Evolutionary conservation across 2,888 invertebrate genomes (phyloP), one percentile per base, ranked within the genome.

Genomic region (Aelia acuminata): DNA sequence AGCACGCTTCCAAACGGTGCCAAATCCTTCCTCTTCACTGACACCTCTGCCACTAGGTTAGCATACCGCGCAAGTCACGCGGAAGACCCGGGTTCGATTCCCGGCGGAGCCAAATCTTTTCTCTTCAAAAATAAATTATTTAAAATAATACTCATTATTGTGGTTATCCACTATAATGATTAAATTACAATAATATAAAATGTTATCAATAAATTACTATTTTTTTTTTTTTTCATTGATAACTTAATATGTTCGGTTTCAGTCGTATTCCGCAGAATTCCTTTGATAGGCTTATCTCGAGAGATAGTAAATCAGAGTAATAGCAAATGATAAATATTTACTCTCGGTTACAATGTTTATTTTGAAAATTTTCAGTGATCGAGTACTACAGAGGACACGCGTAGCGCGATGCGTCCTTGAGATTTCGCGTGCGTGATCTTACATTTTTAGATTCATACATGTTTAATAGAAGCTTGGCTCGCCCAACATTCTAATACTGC

Each of bases 361-460:
- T 70, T 70, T 70, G 63, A 70, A 70, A 18, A 35, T 70, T 31
- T 70, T 70, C 63, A 70, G 22, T 35, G 63, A 70, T 70, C 26
- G 31, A 70, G 35, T 70, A 70, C 35, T n/a, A n/a, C n/a, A n/a
- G n/a, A 7, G 18, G 31, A 35, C 3, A 70, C 63, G 20, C 63
- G 63, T 70, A 20, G 35, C 35, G 63, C 31, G 63, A 35, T 8
- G 31, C 63, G 63, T 20, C 63, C 63, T 70, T 70, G 31, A 35
- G 35, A 1, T 18, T 35, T 18, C 31, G 31, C 8, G 31, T 70
- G 63, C 63, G 63, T 70, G 63, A 70, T 70, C 5, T 35, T 70
- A 70, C 63, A 70, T 70, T 70, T 70, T 70, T 70, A 70, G 63
- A 70, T 70, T 18, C 63, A 70, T 70, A 35, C 63, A 70, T 70